Evolutionary conservation across 2,888 invertebrate genomes (phyloP).

Genomic region (Allygus modestus): DNA sequence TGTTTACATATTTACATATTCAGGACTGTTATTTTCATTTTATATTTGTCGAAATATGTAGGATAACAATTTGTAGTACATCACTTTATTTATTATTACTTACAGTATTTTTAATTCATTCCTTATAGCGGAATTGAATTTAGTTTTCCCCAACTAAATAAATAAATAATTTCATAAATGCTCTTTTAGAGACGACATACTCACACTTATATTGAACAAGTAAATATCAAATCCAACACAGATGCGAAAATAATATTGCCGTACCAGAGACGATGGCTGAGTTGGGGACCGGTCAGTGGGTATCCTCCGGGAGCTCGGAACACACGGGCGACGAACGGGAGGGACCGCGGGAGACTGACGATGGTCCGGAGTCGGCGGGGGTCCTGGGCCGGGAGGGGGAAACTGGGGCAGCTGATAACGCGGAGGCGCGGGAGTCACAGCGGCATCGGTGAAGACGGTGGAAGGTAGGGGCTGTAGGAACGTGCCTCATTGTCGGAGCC

Average conservation of each 20-base stretch:
- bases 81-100: no score
- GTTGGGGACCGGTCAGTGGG: background rate
- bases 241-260: background rate
- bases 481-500: no score
- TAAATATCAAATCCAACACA: background rate
- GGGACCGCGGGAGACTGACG: conserved; percentile 8
- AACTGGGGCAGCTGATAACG: conserved; percentile 41
- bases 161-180: no score
- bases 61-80: no score
- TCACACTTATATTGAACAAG: background rate
- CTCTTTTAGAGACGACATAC: no score
- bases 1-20: no score
- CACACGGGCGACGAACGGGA: background rate
- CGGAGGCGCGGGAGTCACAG: background rate
- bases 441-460: background rate
- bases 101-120: no score
- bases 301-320: background rate
- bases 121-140: no score
- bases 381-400: conserved; percentile 16
- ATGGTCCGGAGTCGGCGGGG: conserved; percentile 5
- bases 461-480: background rate
- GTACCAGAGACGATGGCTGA: background rate
- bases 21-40: no score
- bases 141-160: no score
- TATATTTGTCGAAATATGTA: no score